Evolutionary conservation across 2,113 vertebrate species (phyloP).

Genomic region (Bostrychus sinensis): DNA sequence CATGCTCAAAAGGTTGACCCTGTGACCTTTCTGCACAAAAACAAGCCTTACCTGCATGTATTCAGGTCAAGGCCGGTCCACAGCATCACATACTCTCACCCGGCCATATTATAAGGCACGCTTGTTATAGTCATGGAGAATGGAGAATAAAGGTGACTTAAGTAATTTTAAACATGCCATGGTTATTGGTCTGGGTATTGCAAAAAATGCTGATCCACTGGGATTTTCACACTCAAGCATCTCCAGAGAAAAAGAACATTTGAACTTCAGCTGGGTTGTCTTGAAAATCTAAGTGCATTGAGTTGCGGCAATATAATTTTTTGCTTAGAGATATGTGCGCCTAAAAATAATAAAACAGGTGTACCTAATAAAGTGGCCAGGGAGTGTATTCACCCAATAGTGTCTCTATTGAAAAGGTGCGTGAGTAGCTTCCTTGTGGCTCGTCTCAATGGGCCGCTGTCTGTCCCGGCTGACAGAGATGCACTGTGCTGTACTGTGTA

Average conservation of each 20-base stretch:
- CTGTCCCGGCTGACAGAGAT: slow-evolving; percentile 51
- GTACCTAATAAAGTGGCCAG: neutral
- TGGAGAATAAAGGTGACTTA: too few relatives aligned
- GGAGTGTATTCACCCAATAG: neutral
- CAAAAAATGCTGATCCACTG: too few relatives aligned
- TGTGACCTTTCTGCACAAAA: neutral
- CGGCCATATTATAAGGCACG: neutral
- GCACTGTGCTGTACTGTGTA: slow-evolving; percentile 44
- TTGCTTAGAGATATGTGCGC: too few relatives aligned
- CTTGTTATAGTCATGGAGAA: too few relatives aligned
- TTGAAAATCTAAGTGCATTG: too few relatives aligned
- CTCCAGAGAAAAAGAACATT: too few relatives aligned
- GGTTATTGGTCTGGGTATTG: too few relatives aligned
- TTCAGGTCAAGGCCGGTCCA: neutral
- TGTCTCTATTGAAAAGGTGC: slow-evolving; percentile 16
- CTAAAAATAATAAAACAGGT: too few relatives aligned
- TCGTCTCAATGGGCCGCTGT: slow-evolving; percentile 40
- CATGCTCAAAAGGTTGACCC: neutral
- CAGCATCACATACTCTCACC: slow-evolving; percentile 5
- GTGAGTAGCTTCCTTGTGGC: slow-evolving; percentile 27
- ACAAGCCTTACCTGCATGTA: neutral
- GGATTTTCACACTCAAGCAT: too few relatives aligned
- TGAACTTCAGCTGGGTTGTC: too few relatives aligned
- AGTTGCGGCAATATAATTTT: too few relatives aligned
- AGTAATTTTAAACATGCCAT: too few relatives aligned